These are phyloP conservation scores for Mesocentrotus franciscanus DNA, from an alignment of 53 echinoderm and acorn worm genomes.

Conservation along the genomic window DNA sequence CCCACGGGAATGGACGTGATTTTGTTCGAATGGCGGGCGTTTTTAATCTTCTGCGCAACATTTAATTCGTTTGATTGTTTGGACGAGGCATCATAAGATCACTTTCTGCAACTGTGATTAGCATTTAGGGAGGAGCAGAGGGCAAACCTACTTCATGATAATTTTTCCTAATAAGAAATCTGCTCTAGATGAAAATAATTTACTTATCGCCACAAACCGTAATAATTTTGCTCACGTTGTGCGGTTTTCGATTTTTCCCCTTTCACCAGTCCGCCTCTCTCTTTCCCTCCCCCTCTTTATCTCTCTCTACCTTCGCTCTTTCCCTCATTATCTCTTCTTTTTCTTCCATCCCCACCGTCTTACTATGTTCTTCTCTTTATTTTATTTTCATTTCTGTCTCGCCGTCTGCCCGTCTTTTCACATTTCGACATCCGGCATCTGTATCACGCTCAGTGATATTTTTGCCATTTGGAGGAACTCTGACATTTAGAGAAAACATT, in stretches of 20 bases:
- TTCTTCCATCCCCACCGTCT: background rate
- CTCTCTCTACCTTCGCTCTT: background rate
- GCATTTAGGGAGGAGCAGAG: background rate
- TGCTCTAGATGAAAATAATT: background rate
- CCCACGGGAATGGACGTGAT: background rate
- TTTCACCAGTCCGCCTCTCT: background rate
- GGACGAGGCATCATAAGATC: background rate
- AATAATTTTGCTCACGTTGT: background rate
- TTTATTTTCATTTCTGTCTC: background rate
- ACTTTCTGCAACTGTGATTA: background rate
- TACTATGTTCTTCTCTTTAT: background rate
- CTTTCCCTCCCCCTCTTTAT: background rate
- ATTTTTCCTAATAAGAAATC: background rate
- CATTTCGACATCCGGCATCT: background rate
- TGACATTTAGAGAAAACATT: conserved; percentile 13
- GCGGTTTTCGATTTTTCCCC: background rate
- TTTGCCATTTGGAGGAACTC: background rate
- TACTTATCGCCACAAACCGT: background rate
- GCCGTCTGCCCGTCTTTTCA: background rate
- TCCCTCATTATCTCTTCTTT: no score
- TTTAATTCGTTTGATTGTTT: background rate
- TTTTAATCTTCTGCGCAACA: background rate
- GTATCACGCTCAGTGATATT: background rate
- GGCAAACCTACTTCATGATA: background rate
- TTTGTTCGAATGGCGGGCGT: background rate